phyloP scores from a whole-genome alignment of 2,113 vertebrate genomes.

The Barbus barbus region DNA sequence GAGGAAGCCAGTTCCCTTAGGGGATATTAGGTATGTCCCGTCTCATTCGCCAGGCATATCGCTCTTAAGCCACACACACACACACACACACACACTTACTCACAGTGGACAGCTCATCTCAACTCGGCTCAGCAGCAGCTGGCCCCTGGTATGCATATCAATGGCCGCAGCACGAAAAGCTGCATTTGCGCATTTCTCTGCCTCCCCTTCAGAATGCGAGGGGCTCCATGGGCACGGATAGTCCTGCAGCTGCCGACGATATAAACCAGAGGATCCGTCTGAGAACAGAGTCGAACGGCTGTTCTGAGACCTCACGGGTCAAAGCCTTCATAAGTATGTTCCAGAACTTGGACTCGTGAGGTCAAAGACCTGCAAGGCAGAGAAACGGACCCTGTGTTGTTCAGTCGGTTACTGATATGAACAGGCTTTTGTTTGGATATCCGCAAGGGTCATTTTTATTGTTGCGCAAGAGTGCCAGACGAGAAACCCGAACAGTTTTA shows the following conservation, averaged over 20 bases:
- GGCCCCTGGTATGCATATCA: slow-evolving; percentile 71
- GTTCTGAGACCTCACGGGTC: background rate
- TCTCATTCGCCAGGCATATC: slow-evolving; percentile 80
- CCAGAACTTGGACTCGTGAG: slow-evolving; percentile 27
- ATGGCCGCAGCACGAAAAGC: slow-evolving; percentile 58
- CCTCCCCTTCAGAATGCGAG: slow-evolving; percentile 4
- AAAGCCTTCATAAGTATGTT: slow-evolving; percentile 22
- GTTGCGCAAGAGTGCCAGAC: slow-evolving; percentile 26
- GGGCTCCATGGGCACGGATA: slow-evolving; percentile 10
- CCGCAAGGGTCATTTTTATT: slow-evolving; percentile 36
- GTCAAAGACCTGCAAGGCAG: slow-evolving; percentile 30
- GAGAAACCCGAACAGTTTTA: slow-evolving; percentile 22
- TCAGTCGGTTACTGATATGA: slow-evolving; percentile 40
- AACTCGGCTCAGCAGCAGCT: slow-evolving; percentile 75
- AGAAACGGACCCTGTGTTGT: slow-evolving; percentile 12
- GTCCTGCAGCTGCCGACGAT: slow-evolving; percentile 19
- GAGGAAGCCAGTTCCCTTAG: slow-evolving; percentile 84
- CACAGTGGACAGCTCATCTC: slow-evolving; percentile 66
- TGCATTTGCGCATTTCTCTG: slow-evolving; percentile 36
- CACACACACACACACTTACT: slow-evolving; percentile 7
- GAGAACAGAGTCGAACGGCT: background rate
- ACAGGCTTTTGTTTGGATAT: slow-evolving; percentile 37
- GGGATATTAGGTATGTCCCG: slow-evolving; percentile 81
- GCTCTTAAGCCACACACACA: slow-evolving; percentile 35
- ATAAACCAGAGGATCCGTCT: slow-evolving; percentile 15